Conservation (phyloP, 2,888 invertebrate species). For the Asteroscopus sphinx region DNA sequence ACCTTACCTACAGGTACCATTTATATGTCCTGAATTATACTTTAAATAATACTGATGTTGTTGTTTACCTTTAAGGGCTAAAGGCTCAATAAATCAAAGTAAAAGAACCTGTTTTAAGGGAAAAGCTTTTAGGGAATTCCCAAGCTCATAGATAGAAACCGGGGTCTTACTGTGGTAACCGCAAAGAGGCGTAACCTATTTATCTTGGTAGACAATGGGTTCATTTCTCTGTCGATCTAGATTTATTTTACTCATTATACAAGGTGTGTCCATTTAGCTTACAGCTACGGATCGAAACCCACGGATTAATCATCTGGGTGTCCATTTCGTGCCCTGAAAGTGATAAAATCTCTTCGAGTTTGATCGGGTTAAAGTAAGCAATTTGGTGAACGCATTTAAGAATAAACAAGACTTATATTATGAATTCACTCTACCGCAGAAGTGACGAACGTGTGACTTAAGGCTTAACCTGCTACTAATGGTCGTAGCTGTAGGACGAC, state of each 20-base stretch:
- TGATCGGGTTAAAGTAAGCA: too few species aligned
- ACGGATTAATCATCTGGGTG: too few species aligned
- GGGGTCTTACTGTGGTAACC: conserved; percentile 43
- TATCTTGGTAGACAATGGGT: conserved; percentile 51
- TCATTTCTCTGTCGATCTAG: conserved; percentile 47
- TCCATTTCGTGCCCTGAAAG: too few species aligned
- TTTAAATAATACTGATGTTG: conserved; percentile 2
- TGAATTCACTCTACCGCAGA: background rate
- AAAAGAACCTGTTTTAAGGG: conserved; percentile 28
- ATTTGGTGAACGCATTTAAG: too few species aligned
- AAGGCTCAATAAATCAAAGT: conserved; percentile 38
- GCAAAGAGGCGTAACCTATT: conserved; percentile 59
- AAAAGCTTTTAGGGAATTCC: conserved; percentile 24
- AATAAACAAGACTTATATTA: too few species aligned
- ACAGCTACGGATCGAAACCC: too few species aligned
- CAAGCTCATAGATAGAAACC: conserved; percentile 33
- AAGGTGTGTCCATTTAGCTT: conserved; percentile 4
- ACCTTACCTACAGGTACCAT: too few species aligned
- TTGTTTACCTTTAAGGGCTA: conserved; percentile 1
- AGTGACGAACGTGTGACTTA: background rate
- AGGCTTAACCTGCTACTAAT: conserved; percentile 15
- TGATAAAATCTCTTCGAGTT: too few species aligned
- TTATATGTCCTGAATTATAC: background rate
- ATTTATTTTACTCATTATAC: conserved; percentile 26
- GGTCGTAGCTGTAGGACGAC: conserved; percentile 11